These are phyloP conservation scores for Drosophila trapezifrons DNA, from an alignment of 1,140 invertebrate species.

Conservation along the genomic window DNA sequence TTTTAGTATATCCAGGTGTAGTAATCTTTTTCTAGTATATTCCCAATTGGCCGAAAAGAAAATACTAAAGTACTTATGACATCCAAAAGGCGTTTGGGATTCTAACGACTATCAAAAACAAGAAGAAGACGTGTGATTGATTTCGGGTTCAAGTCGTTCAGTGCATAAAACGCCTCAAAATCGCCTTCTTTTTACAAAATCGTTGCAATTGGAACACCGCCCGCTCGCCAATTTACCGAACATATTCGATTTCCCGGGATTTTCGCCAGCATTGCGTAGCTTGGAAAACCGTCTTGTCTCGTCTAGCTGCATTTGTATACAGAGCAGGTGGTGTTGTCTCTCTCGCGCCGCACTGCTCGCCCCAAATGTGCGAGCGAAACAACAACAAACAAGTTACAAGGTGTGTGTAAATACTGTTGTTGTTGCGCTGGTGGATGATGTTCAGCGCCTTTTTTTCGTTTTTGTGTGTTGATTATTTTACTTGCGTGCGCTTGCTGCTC, in stretches of 20 bases:
- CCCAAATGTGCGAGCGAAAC: conserved; percentile 72
- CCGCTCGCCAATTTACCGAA: background rate
- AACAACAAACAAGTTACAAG: conserved; percentile 82
- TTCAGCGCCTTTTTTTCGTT: conserved; percentile 75
- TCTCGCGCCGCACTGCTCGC: conserved; percentile 52
- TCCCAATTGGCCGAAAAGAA: conserved; percentile 2
- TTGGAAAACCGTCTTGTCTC: conserved; percentile 42
- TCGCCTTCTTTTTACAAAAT: conserved; percentile 16
- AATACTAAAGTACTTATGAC: background rate
- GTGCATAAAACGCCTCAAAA: conserved; percentile 22
- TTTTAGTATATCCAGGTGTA: too few species aligned
- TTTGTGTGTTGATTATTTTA: conserved; percentile 73
- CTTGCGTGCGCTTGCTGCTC: conserved; percentile 73
- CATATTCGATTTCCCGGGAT: conserved; percentile 3
- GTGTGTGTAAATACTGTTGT: conserved; percentile 71
- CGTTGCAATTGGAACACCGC: background rate
- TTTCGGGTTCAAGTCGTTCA: conserved; percentile 17
- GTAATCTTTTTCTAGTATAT: background rate
- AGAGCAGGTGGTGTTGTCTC: conserved; percentile 72
- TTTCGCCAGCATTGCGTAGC: conserved; percentile 31
- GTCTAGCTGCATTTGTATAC: conserved; percentile 65
- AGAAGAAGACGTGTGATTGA: conserved; percentile 22
- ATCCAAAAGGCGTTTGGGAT: conserved; percentile 6
- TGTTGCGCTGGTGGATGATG: conserved; percentile 79
- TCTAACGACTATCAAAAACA: conserved; percentile 13